Evolutionary conservation across 2,113 vertebrate species (phyloP), one percentile per base, ranked within the genome.

Genomic region (Equus quagga): DNA sequence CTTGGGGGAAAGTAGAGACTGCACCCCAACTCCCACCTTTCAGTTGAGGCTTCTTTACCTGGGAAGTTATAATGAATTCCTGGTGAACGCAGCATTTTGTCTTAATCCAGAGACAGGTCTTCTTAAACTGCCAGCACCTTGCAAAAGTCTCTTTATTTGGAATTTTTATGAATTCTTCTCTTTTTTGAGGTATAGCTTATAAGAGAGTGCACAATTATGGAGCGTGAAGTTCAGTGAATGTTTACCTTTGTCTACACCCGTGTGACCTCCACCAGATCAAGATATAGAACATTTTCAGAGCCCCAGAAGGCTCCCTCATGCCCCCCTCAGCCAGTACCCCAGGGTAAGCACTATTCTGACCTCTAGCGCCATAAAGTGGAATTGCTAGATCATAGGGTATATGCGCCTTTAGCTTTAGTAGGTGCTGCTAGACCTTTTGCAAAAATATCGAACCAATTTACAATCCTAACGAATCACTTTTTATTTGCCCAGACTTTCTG

Each of bases 271-370:
- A 76, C n/a, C 15, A 95, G 54, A 69, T 84, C 82, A 95, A 94
- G 24, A 51, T 72, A 90, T 15, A 78, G 58, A 51, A 82, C 8
- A 94, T 73, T 96, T 86, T 36, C 54, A 51, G 89, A 80, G 31
- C 67, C 73, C 85, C 56, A 24, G 78, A 89, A 26, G 49, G 26
- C 28, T 90, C 87, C 70, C 81, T 83, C 46, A 64, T 33, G n/a
- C 36, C 62, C 44, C 11, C 12, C 49, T 72, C 14, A 15, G 78
- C 44, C 44, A 89, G 31, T 62, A 85, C 80, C 78, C 76, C 64
- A 73, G 89, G 94, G 75, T 84, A 79, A 92, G 70, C 92, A 95
- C 67, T 87, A 67, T 96, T 95, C 87, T 97, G 96, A 96, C 82
- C 92, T 97, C 75, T 96, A 97, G 95, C 1, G 49, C 96, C 69